These are phyloP conservation scores for Apteryx mantelli DNA, from an alignment of 2,113 vertebrate genomes.

Conservation along the genomic window DNA sequence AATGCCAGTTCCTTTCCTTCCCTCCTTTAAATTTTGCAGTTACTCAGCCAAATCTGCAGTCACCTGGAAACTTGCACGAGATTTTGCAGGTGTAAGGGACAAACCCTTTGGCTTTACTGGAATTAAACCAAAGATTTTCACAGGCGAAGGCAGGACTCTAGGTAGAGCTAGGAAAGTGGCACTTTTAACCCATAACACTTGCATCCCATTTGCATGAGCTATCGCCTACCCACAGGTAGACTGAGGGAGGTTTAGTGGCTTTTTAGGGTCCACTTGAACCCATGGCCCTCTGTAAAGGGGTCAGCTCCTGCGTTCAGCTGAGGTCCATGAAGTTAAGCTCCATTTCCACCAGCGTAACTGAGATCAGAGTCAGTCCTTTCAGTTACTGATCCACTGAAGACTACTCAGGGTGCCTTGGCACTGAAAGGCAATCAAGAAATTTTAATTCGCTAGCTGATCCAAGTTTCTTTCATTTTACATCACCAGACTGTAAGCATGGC, in stretches of 20 bases:
- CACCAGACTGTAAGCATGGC: neutral
- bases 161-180: neutral
- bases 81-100: neutral
- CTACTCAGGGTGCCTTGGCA: neutral
- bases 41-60: neutral
- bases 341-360: neutral
- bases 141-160: neutral
- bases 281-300: neutral
- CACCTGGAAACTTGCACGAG: neutral
- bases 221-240: accelerated
- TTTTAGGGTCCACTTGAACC: neutral
- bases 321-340: neutral
- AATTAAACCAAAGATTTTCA: neutral
- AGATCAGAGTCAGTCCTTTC: neutral
- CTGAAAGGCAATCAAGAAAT: neutral
- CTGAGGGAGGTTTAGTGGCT: neutral
- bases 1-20: neutral
- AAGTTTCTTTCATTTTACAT: neutral
- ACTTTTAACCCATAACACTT: neutral
- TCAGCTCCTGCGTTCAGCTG: neutral
- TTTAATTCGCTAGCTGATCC: neutral
- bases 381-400: neutral
- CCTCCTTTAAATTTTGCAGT: neutral
- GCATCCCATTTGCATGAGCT: neutral
- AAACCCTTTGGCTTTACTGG: neutral